A percentile compares a stretch with the other conserved stretches of the same genome.
These are phyloP conservation scores for Epiblema foenella DNA, from an alignment of 2,888 invertebrate species.

Conservation along the genomic window DNA sequence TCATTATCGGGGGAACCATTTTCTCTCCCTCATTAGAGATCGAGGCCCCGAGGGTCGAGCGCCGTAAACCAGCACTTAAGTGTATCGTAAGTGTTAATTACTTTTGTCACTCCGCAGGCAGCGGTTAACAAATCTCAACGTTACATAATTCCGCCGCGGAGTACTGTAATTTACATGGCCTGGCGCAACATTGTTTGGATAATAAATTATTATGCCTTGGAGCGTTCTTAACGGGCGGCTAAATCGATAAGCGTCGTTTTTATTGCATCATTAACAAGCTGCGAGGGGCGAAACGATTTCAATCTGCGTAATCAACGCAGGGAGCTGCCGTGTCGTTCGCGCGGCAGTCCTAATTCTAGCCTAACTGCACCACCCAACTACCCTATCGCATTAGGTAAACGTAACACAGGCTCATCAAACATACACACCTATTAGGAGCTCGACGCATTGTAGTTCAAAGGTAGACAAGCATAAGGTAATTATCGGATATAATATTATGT, in stretches of 20 bases:
- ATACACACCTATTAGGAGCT: not conserved
- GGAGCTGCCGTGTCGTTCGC: conserved; percentile 59
- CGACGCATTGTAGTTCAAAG: not conserved
- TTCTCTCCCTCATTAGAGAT: conserved; percentile 67
- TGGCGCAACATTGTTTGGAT: conserved; percentile 78
- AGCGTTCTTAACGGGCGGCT: conserved; percentile 77
- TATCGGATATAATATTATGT: not conserved
- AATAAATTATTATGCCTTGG: conserved; percentile 78
- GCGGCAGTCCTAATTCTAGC: conserved; percentile 63
- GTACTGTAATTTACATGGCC: conserved; percentile 75
- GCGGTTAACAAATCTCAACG: conserved; percentile 77
- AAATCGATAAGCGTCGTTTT: conserved; percentile 82
- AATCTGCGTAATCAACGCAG: conserved; percentile 80
- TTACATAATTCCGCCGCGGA: conserved; percentile 72
- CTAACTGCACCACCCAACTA: conserved; percentile 12
- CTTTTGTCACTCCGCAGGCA: conserved; percentile 78
- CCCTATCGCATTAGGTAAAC: not conserved
- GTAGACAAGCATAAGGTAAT: not conserved
- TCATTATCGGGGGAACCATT: conserved; percentile 66
- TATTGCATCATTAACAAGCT: conserved; percentile 82
- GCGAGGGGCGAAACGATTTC: conserved; percentile 76
- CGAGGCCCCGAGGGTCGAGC: conserved; percentile 67
- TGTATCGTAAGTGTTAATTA: conserved; percentile 82
- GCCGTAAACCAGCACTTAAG: conserved; percentile 74
- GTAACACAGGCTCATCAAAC: not conserved